Evolutionary conservation across 1,140 invertebrate genomes (phyloP).

Genomic region (Bradynema listronoti): DNA sequence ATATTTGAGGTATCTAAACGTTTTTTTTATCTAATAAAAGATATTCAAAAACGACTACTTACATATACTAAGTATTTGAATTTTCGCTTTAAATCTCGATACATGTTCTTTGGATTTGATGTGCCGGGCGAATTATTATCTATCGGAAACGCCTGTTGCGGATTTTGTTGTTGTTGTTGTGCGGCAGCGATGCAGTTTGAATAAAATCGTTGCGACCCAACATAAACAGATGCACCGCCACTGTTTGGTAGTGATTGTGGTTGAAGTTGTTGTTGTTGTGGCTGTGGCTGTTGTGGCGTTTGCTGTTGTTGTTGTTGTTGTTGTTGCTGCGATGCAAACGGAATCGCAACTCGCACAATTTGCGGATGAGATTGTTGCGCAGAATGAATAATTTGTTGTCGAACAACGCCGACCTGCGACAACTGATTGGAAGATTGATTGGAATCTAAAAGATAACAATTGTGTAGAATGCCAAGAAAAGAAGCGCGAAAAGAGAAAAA

Average conservation of each 20-base stretch:
- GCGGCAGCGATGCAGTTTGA: neutral
- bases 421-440: no score
- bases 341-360: no score
- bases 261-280: constrained; percentile 5
- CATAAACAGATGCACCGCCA: constrained; percentile 1
- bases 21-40: neutral
- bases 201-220: constrained; percentile 28
- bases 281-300: neutral
- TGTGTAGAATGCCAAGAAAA: no score
- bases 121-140: constrained; percentile 14
- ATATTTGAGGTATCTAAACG: neutral
- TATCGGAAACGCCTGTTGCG: neutral
- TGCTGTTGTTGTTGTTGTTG: constrained; percentile 5
- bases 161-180: neutral
- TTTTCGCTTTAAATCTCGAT: constrained; percentile 41
- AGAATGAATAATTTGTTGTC: no score
- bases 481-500: no score
- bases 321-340: neutral
- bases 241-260: neutral
- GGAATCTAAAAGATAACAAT: no score
- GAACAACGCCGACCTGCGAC: no score
- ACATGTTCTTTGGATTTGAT: constrained; percentile 37
- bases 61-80: constrained; percentile 54
- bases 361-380: no score
- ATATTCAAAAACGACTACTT: constrained; percentile 24